Base-by-base conservation (phyloP, 2,113 vertebrate genomes). In the Lophotis ruficrista region DNA sequence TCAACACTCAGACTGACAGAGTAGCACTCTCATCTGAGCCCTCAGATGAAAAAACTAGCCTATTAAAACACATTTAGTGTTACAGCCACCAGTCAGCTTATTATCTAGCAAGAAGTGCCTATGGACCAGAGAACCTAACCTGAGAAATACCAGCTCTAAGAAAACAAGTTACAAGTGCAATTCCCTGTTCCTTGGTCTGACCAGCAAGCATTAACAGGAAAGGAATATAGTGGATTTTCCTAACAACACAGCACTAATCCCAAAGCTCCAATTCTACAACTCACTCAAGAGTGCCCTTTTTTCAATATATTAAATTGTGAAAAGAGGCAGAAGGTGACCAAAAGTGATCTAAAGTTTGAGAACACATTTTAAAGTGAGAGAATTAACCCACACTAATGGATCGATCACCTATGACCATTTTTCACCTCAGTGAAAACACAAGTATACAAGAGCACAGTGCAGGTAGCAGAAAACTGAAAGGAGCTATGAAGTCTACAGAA, bases 401-500 rank as follows among this genome's bases (percentile, higher is more conserved):
- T 41, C 16, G 41, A 43, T 43, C 41, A 43, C 41, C 41, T 6
- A 43, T 16, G 41, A 43, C 41, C 1, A 15, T 30, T 68, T 66
- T 71, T 56, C 23, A 86, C 3, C 4, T 51, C 4, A 0, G 20
- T 51, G 56, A 76, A 81, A 73, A 69, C 5, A 24, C 12, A 53
- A 4, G 8, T 7, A 5, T 25, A 25, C 0, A 2, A 60, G 1
- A 82, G 4, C 43, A 65, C 18, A 69, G 23, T 2, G 2, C 19
- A 54, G 38, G 43, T 51, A 56, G 16, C 38, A 65, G 25, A 91
- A 85, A 58, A 7, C 12, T 68, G 37, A 35, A 68, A 77, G 22
- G 8, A 91, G 22, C 19, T 76, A 45, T 2, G 12, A 90, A 69
- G 35, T 12, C 19, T 45, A 83, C 22, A 73, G 33, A 91, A 50